Evolutionary conservation across 2,888 invertebrate genomes (phyloP).

Genomic region (Falcaria lacertinaria): DNA sequence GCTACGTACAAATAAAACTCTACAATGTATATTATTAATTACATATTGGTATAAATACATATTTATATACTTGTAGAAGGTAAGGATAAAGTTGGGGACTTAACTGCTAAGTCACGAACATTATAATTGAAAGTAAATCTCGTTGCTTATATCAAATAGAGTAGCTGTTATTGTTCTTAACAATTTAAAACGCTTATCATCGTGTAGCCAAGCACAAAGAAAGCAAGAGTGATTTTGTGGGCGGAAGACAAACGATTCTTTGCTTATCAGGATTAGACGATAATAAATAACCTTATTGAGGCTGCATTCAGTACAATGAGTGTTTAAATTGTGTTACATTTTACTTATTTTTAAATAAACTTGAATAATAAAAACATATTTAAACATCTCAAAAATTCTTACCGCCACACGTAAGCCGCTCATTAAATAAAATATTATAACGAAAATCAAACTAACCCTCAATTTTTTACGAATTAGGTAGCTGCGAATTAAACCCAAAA

Average conservation of each 20-base stretch:
- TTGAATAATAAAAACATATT: no score
- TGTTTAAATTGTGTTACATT: no score
- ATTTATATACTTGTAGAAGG: neutral
- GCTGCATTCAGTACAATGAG: no score
- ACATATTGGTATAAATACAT: neutral
- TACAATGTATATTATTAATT: conserved; percentile 4
- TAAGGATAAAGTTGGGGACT: neutral
- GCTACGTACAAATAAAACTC: no score
- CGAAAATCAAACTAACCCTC: conserved; percentile 7
- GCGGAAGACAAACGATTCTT: conserved; percentile 11
- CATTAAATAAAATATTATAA: conserved; percentile 9
- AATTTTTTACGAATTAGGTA: conserved; percentile 25
- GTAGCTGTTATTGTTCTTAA: conserved; percentile 35
- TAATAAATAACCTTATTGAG: no score
- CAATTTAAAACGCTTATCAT: conserved; percentile 41
- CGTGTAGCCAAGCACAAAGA: conserved; percentile 29
- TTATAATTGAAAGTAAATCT: conserved; percentile 43
- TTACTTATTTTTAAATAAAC: no score
- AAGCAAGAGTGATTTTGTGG: conserved; percentile 26
- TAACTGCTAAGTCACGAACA: conserved; percentile 27
- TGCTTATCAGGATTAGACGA: no score
- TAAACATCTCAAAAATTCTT: conserved; percentile 13
- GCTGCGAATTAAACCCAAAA: conserved; percentile 31
- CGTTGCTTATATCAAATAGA: conserved; percentile 21
- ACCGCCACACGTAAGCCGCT: conserved; percentile 4